Conservation (phyloP, 2,888 invertebrate genomes). For the Idaea aversata region DNA sequence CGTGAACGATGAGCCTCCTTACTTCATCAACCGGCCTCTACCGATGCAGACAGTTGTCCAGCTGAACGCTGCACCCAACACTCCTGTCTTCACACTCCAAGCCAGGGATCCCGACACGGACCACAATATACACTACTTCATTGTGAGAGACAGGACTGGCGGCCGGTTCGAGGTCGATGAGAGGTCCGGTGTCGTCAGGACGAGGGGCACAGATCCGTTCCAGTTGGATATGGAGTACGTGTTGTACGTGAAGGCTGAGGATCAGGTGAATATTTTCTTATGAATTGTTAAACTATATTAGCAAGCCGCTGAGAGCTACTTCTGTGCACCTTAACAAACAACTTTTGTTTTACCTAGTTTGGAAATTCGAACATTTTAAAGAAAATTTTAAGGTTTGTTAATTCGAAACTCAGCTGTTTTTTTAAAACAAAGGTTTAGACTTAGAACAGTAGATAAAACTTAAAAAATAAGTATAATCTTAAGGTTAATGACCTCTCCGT, state of each 20-base stretch:
- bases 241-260: constrained; percentile 96
- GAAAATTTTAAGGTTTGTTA: no score
- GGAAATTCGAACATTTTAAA: no score
- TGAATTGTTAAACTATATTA: not conserved
- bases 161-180: constrained; percentile 93
- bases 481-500: no score
- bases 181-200: constrained; percentile 94
- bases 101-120: constrained; percentile 98
- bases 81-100: constrained; percentile 97
- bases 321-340: no score
- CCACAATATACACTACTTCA: constrained; percentile 97
- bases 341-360: not conserved
- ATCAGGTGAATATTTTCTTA: constrained; percentile 80
- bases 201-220: constrained; percentile 94
- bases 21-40: constrained; percentile 97
- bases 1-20: constrained; percentile 97
- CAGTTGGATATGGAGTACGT: constrained; percentile 98
- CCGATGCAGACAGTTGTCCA: constrained; percentile 99
- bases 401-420: no score
- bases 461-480: no score
- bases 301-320: no score
- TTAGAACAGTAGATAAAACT: no score
- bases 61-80: constrained; percentile 96
- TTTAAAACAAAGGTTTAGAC: no score
- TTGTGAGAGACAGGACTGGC: constrained; percentile 93